Base-by-base conservation (phyloP, 2,797 vertebrate genomes). In the Staurois parvus region DNA sequence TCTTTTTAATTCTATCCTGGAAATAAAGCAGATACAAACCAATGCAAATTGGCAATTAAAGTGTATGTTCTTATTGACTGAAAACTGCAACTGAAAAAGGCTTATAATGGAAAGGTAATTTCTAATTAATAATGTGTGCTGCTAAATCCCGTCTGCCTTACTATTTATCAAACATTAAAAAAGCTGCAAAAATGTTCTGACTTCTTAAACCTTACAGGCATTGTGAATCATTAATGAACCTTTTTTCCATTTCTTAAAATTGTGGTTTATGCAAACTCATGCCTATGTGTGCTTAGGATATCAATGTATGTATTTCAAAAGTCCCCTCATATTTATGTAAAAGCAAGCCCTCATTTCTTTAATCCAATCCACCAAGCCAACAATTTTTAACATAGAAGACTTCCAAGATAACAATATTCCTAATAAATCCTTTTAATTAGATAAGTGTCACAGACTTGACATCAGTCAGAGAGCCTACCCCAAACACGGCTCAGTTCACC, bases 301-400 rank as follows among this genome's bases (percentile, higher is more conserved):
- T 32, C 29, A 80, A 72, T 80, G 79, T 72, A 56, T 56, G 67
- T 34, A 70, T 72, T 72, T 79, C 77, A 79, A 8, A 40, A 79
- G 77, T 79, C 77, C 37, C 48, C 77, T 79, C 30, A 29, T 69
- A 79, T 68, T 79, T 32, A 79, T 79, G 69, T 79, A 48, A 69
- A 69, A 79, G 77, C 77, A 69, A 69, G 34, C 67, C 48, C 59
- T 59, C 48, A 37, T 59, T 72, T 80, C 77, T 72, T 80, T 80
- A 80, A 72, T 70, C 67, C 32, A 68, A 15, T 80, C 45, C 29
- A 80, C 68, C 11, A 48, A 30, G 67, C 30, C 42, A 37, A 56
- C 21, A 45, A 56, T 80, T 72, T 72, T 29, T 80, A 48, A 69
- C 77, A 69, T 52, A 40, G 62, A 67, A 30, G 30, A 32, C 52